phyloP scores from a whole-genome alignment of 2,888 invertebrate genomes.

The Tinea semifulvella region DNA sequence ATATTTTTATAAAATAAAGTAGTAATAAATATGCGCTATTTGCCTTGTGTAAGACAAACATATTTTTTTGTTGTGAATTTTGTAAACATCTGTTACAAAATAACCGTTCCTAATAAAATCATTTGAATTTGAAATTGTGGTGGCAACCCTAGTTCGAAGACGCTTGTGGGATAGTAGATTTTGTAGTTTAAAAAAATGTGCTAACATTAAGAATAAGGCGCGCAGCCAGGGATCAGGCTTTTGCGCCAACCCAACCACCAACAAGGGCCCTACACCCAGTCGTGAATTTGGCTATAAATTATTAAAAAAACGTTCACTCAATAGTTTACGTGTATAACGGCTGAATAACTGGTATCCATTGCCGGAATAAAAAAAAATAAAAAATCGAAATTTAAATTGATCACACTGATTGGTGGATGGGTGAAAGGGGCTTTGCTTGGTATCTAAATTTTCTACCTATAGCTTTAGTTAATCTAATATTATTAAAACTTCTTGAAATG shows the following conservation, averaged over 20 bases:
- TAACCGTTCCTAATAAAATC: too few species aligned
- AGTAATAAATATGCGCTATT: too few species aligned
- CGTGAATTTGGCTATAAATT: conserved; percentile 31
- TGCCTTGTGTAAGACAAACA: too few species aligned
- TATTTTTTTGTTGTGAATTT: too few species aligned
- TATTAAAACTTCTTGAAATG: too few species aligned
- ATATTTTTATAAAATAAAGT: too few species aligned
- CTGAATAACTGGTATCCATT: too few species aligned
- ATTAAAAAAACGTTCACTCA: conserved; percentile 7
- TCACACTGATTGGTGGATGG: conserved; percentile 59
- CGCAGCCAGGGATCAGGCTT: conserved; percentile 60
- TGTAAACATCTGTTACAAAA: too few species aligned
- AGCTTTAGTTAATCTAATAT: neutral
- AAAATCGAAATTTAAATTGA: neutral
- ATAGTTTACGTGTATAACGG: too few species aligned
- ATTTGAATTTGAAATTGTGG: too few species aligned
- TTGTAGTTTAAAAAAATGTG: conserved; percentile 2
- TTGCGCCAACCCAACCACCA: conserved; percentile 66
- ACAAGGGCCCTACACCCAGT: conserved; percentile 66
- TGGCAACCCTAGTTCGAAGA: too few species aligned
- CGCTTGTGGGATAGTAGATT: conserved; percentile 4
- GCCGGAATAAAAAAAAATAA: too few species aligned
- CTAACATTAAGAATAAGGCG: conserved; percentile 29
- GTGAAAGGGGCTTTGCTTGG: conserved; percentile 69
- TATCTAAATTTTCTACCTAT: conserved; percentile 40